Conservation (phyloP, 2,797 vertebrate genomes). For the Danionella dracula region DNA sequence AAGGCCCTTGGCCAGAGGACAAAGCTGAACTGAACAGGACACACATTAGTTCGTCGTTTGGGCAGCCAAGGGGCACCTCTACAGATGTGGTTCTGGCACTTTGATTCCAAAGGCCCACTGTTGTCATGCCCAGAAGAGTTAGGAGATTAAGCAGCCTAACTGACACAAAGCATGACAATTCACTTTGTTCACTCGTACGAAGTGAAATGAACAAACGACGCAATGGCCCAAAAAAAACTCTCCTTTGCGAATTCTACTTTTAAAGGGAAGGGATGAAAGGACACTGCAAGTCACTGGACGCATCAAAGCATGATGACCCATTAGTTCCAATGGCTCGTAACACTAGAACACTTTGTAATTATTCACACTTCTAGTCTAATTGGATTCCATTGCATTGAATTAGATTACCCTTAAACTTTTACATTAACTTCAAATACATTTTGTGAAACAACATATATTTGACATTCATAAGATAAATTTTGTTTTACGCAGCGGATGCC, state of each 20-base stretch:
- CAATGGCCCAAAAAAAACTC: conserved; percentile 20
- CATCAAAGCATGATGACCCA: conserved; percentile 56
- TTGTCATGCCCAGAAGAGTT: conserved; percentile 55
- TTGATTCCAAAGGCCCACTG: conserved; percentile 59
- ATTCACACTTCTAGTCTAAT: conserved; percentile 60
- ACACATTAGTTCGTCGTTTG: conserved; percentile 54
- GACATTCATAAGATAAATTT: no score
- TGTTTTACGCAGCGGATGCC: no score
- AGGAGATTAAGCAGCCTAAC: conserved; percentile 58
- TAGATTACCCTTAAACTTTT: no score
- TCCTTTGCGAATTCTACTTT: conserved; percentile 46
- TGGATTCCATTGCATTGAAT: no score
- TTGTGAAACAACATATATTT: no score
- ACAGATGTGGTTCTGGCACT: conserved; percentile 45
- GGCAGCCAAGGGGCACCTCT: conserved; percentile 52
- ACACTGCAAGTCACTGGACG: conserved; percentile 58
- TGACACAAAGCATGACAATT: conserved; percentile 47
- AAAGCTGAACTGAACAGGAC: conserved; percentile 50
- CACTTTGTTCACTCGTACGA: conserved; percentile 57
- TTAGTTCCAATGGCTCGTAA: conserved; percentile 46
- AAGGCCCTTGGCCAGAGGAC: conserved; percentile 65
- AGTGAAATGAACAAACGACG: conserved; percentile 37
- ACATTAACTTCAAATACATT: no score
- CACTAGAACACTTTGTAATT: conserved; percentile 60
- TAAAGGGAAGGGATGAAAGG: conserved; percentile 59